Conservation (phyloP, 2,113 vertebrate genomes). For the Perca schrenkii region DNA sequence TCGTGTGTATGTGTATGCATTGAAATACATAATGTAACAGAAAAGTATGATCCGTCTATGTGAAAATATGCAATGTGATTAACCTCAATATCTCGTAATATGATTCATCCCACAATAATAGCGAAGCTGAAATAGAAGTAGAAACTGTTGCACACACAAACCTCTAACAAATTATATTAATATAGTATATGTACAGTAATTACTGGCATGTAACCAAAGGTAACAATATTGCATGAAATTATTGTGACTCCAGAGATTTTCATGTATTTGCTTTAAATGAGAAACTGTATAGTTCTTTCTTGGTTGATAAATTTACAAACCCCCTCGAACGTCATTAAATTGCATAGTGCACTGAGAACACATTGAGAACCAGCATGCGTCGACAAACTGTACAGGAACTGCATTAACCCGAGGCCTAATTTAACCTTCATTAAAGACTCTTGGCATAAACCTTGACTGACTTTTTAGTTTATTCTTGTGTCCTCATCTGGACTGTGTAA, state of each 20-base stretch:
- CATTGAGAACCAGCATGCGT: background rate
- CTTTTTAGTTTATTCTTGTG: background rate
- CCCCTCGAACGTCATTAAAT: background rate
- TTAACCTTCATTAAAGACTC: background rate
- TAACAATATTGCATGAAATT: background rate
- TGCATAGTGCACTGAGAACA: background rate
- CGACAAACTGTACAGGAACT: background rate
- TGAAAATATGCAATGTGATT: background rate
- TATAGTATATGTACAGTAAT: background rate
- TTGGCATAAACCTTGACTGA: background rate
- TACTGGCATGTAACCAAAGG: background rate
- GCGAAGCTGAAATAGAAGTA: background rate
- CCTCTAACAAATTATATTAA: background rate
- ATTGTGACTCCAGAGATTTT: background rate
- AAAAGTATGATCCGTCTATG: background rate
- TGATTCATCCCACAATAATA: background rate
- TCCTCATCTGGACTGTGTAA: background rate
- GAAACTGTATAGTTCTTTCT: background rate
- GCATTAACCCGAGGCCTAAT: background rate
- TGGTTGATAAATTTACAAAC: constrained; percentile 5
- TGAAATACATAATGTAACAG: background rate
- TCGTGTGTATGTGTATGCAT: background rate
- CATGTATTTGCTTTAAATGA: background rate
- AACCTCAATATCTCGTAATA: background rate
- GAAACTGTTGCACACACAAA: background rate